Percentiles rank a stretch among this genome's conserved stretches.
phyloP scores from a whole-genome alignment of 2,113 vertebrate genomes.

The Camarhynchus parvulus region DNA sequence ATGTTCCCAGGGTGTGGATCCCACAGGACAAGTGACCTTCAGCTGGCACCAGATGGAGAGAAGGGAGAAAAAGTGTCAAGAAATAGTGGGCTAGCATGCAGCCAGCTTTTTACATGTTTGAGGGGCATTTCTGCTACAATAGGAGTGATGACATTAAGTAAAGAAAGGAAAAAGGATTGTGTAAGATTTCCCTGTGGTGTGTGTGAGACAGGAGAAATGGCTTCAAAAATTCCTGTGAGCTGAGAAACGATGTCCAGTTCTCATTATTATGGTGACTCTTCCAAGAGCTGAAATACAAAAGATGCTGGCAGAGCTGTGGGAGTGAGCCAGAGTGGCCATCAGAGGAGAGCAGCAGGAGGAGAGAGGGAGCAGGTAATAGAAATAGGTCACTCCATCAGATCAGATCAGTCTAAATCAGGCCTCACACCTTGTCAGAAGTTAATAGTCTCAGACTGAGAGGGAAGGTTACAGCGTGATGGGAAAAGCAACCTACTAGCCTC shows the following conservation, averaged over 20 bases:
- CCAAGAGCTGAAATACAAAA: not conserved
- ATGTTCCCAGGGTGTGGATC: not conserved
- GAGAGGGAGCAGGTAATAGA: not conserved
- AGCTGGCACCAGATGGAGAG: not conserved
- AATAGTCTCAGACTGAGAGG: not conserved
- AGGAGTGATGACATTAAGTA: not conserved
- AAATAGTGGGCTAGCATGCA: not conserved
- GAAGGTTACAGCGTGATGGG: not conserved
- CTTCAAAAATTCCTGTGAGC: not conserved
- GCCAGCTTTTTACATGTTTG: not conserved
- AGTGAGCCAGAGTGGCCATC: not conserved
- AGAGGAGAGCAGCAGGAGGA: not conserved
- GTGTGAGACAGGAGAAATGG: not conserved
- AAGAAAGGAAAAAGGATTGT: not conserved
- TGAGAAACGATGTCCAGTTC: not conserved
- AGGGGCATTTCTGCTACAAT: not conserved
- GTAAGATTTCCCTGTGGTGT: not conserved
- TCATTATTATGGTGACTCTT: not conserved
- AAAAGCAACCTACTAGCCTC: not conserved
- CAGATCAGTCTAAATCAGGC: not conserved
- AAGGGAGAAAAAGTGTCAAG: not conserved
- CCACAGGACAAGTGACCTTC: fast-evolving
- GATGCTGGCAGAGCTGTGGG: slow-evolving; percentile 1
- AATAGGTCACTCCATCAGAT: slow-evolving; percentile 32
- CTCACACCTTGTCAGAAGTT: slow-evolving; percentile 32